These are phyloP conservation scores for Glomeris maerens DNA, from an alignment of 1,140 invertebrate genomes.

Conservation along the genomic window DNA sequence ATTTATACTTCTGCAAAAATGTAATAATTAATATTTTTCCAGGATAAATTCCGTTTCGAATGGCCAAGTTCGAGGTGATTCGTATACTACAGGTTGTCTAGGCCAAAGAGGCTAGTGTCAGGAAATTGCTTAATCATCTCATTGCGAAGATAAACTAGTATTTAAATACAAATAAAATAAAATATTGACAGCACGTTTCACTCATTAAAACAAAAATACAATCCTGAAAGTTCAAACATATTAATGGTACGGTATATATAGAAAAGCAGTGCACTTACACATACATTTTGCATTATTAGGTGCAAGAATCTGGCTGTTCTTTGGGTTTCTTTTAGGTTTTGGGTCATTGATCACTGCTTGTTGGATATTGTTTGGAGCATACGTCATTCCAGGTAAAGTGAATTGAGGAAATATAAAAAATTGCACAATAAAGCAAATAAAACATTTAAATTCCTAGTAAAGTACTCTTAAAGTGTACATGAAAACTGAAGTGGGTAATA, in stretches of 20 bases:
- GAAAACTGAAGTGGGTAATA: neutral
- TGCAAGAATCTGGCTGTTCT: slow-evolving; percentile 85
- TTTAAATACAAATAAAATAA: no score
- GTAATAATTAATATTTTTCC: slow-evolving; percentile 15
- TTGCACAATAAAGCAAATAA: neutral
- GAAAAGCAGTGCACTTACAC: neutral
- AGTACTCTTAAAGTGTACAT: neutral
- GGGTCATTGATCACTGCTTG: slow-evolving; percentile 84
- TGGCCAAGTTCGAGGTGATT: slow-evolving; percentile 75
- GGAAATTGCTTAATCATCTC: neutral
- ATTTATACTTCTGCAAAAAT: neutral
- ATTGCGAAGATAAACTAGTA: no score
- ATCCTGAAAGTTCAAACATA: no score
- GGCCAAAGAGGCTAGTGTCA: slow-evolving; percentile 47
- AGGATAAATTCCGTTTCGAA: slow-evolving; percentile 94
- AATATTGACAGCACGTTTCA: no score
- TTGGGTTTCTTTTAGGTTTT: slow-evolving; percentile 93
- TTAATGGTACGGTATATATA: no score
- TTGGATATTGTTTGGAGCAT: slow-evolving; percentile 79
- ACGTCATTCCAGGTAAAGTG: slow-evolving; percentile 30
- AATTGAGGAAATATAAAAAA: neutral
- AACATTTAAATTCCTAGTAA: neutral
- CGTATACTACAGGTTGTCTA: slow-evolving; percentile 70
- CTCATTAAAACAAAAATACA: no score
- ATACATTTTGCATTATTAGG: slow-evolving; percentile 34